Percentiles rank a stretch among this genome's conserved stretches.
phyloP scores from a whole-genome alignment of 2,797 vertebrate species.

The Cacajao melanocephalus region DNA sequence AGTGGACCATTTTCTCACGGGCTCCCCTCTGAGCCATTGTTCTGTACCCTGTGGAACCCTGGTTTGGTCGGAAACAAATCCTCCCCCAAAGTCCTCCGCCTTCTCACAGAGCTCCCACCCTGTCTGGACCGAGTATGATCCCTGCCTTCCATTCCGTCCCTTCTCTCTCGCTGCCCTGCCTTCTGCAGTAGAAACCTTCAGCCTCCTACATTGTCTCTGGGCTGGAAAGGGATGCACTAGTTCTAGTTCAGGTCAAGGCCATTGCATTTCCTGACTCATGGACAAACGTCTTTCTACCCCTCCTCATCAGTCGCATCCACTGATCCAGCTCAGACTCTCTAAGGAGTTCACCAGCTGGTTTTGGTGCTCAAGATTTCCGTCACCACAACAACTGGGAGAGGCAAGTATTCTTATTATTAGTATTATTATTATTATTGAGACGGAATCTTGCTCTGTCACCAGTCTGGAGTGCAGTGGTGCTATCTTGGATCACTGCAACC shows the following conservation, averaged over 20 bases:
- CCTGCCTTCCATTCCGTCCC: not conserved
- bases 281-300: not conserved
- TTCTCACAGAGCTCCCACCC: not conserved
- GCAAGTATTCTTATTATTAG: no score
- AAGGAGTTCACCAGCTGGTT: not conserved
- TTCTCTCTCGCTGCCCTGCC: not conserved
- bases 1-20: not conserved
- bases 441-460: no score
- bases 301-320: not conserved
- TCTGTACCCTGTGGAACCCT: not conserved
- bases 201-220: not conserved
- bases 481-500: no score
- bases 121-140: not conserved
- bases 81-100: not conserved
- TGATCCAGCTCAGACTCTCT: not conserved
- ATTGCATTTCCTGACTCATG: not conserved
- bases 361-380: not conserved
- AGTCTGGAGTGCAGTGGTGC: no score
- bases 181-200: not conserved
- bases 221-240: not conserved
- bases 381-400: no score
- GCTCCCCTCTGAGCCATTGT: not conserved
- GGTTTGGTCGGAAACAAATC: not conserved
- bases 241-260: not conserved
- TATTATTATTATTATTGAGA: no score